These are phyloP conservation scores for Chiloscyllium punctatum DNA, from an alignment of 2,797 vertebrate genomes.

Conservation along the genomic window DNA sequence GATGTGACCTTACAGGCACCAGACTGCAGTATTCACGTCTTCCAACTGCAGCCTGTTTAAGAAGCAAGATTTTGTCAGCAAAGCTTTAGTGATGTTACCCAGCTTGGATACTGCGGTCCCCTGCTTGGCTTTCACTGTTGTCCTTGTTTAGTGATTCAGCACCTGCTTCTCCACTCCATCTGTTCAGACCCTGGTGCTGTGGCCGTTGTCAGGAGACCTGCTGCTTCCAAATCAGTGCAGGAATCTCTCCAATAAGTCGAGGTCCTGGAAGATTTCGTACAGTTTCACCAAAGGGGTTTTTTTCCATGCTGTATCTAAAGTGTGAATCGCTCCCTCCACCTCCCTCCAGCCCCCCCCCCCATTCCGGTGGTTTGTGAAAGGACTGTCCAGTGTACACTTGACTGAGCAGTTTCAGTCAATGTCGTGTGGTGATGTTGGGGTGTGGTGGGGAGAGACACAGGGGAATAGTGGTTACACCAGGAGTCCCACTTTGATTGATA, in stretches of 20 bases:
- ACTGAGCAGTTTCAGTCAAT: background rate
- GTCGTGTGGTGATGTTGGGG: too few species aligned
- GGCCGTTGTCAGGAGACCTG: background rate
- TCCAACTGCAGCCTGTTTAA: background rate
- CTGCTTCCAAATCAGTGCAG: background rate
- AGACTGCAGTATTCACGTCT: background rate
- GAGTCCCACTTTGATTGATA: background rate
- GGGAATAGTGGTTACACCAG: background rate
- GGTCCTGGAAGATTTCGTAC: background rate
- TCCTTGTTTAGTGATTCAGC: conserved; percentile 20
- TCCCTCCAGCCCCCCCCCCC: background rate
- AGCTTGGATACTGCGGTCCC: background rate
- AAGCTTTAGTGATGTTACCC: too few species aligned
- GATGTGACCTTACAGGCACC: too few species aligned
- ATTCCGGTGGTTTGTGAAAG: background rate
- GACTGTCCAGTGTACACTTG: background rate
- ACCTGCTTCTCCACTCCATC: background rate
- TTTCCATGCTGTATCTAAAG: background rate
- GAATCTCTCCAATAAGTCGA: background rate
- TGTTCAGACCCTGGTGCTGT: conserved; percentile 18
- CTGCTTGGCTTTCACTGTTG: background rate
- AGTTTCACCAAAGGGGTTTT: background rate
- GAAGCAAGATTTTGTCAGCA: background rate
- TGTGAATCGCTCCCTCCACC: background rate
- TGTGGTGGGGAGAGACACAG: background rate